Conservation (phyloP, 2,113 vertebrate genomes). For the Phycodurus eques region DNA sequence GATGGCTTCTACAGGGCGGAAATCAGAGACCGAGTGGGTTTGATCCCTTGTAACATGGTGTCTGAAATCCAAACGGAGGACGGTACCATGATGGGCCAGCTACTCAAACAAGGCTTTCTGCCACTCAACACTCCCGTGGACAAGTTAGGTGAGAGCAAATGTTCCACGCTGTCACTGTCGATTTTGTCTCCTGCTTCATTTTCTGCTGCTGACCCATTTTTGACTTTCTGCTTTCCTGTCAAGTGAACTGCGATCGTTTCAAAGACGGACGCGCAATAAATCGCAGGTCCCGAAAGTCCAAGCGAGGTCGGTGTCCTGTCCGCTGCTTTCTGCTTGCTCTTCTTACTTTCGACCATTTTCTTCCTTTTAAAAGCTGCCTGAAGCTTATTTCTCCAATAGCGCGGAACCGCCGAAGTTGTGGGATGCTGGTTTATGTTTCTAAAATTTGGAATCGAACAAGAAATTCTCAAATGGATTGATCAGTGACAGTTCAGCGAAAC, state of each 20-base stretch:
- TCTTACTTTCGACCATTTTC: slow-evolving; percentile 13
- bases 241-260: slow-evolving; percentile 82
- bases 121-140: slow-evolving; percentile 93
- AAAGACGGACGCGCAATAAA: slow-evolving; percentile 82
- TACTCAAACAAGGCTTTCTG: slow-evolving; percentile 93
- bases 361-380: slow-evolving; percentile 9
- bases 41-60: slow-evolving; percentile 98
- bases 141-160: slow-evolving; percentile 80
- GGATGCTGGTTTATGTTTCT: neutral
- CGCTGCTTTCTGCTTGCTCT: slow-evolving; percentile 31
- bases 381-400: neutral
- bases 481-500: no score
- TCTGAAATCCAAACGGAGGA: slow-evolving; percentile 96
- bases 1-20: slow-evolving; percentile 96
- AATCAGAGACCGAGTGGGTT: slow-evolving; percentile 83
- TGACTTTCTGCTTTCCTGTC: slow-evolving; percentile 64
- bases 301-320: slow-evolving; percentile 80
- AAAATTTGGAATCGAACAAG: no score
- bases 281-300: slow-evolving; percentile 84
- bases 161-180: neutral
- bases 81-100: slow-evolving; percentile 91
- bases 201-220: neutral
- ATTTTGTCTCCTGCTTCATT: neutral
- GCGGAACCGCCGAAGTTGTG: neutral
- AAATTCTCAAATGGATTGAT: no score